These are phyloP conservation scores for Excalfactoria chinensis DNA, from an alignment of 2,113 vertebrate species.

Conservation along the genomic window DNA sequence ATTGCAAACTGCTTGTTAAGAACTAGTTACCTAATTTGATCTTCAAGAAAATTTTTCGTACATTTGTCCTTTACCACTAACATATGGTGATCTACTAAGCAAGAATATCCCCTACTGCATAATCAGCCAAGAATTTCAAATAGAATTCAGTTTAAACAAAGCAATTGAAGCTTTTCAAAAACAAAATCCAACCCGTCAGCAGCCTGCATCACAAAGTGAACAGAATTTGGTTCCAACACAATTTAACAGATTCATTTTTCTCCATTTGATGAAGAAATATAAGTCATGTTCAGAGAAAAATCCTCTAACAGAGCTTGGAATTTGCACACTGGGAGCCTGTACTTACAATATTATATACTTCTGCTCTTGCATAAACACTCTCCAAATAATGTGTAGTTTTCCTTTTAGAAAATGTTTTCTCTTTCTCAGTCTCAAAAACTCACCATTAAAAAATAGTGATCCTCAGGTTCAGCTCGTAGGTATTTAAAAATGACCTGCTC, in stretches of 20 bases:
- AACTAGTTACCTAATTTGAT: neutral
- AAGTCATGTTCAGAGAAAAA: neutral
- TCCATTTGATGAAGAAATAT: neutral
- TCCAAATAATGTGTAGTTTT: neutral
- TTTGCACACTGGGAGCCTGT: neutral
- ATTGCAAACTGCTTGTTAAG: neutral
- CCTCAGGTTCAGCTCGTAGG: constrained; percentile 88
- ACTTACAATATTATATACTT: neutral
- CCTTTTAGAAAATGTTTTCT: neutral
- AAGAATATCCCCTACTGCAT: neutral
- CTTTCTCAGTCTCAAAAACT: constrained; percentile 6
- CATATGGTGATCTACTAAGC: neutral
- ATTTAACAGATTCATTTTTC: neutral
- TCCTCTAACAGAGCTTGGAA: neutral
- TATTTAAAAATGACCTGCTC: constrained; percentile 92
- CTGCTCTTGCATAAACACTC: neutral
- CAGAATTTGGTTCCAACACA: neutral
- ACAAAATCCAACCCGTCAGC: neutral
- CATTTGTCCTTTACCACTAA: neutral
- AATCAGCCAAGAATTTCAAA: neutral
- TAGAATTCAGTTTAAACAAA: neutral
- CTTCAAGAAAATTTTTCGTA: neutral
- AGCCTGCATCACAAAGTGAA: neutral
- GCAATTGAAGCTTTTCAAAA: neutral
- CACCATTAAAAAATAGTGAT: constrained; percentile 92